Conservation (phyloP, 2,113 vertebrate species). For the Seriola quinqueradiata region DNA sequence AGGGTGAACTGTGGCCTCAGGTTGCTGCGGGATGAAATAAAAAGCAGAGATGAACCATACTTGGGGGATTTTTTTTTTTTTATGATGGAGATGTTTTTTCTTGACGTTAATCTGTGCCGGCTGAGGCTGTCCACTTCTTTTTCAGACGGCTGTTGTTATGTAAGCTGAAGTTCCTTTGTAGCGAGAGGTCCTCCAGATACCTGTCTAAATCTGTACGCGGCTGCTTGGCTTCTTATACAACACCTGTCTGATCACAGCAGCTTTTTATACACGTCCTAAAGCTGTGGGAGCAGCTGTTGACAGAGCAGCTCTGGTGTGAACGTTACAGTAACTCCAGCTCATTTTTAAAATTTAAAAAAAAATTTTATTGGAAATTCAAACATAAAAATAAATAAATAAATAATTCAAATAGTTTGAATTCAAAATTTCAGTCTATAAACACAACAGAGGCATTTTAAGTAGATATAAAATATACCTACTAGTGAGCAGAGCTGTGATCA, state of each 20-base stretch:
- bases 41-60: not conserved
- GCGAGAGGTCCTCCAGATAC: conserved; percentile 23
- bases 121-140: not conserved
- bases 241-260: not conserved
- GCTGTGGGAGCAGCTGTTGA: not conserved
- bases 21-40: not conserved
- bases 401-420: too few relatives aligned
- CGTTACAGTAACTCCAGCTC: too few relatives aligned
- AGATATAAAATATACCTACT: too few relatives aligned
- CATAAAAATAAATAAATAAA: too few relatives aligned
- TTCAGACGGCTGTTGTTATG: conserved; percentile 4
- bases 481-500: too few relatives aligned
- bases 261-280: not conserved
- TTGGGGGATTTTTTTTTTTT: not conserved
- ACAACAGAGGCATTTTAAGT: too few relatives aligned
- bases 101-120: conserved; percentile 8
- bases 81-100: not conserved
- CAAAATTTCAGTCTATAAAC: too few relatives aligned
- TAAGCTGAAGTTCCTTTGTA: conserved; percentile 7
- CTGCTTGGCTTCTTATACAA: conserved; percentile 1
- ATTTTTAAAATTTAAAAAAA: too few relatives aligned
- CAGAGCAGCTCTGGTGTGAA: too few relatives aligned
- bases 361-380: too few relatives aligned
- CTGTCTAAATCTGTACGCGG: conserved; percentile 14
- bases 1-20: not conserved